Percentiles rank a stretch among this genome's conserved stretches.
Conservation (phyloP, 2,797 vertebrate species). For the Anguilla megastoma region DNA sequence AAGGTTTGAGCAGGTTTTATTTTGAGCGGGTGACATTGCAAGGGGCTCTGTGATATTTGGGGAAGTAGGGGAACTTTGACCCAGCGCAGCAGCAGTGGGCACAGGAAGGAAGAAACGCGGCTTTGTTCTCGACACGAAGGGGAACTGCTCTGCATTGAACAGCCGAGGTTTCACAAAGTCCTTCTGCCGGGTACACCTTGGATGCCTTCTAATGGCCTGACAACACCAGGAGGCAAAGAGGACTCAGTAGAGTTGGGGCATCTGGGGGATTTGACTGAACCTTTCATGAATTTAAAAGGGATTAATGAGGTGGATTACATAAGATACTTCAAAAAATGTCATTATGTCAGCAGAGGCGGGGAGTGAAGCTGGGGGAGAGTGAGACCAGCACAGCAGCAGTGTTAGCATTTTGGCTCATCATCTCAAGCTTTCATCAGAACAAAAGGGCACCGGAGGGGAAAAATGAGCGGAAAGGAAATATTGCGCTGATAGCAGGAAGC, state of each 20-base stretch:
- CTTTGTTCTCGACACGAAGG: constrained; percentile 41
- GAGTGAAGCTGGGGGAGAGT: too few species aligned
- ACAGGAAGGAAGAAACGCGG: constrained; percentile 25
- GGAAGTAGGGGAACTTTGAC: constrained; percentile 47
- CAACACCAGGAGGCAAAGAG: background rate
- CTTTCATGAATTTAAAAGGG: background rate
- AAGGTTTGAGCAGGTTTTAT: background rate
- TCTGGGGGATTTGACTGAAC: background rate
- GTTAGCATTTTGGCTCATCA: too few species aligned
- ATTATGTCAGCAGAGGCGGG: too few species aligned
- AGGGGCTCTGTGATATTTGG: background rate
- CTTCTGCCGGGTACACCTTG: background rate
- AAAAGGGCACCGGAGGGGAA: too few species aligned
- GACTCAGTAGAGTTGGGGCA: background rate
- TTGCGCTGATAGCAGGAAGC: background rate
- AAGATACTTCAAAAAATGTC: too few species aligned
- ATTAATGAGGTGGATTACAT: background rate
- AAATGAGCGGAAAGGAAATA: too few species aligned
- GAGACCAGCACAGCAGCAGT: too few species aligned
- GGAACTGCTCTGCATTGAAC: constrained; percentile 37
- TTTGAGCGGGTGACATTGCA: background rate
- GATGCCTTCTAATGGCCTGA: background rate
- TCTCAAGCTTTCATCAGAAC: too few species aligned
- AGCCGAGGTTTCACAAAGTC: background rate
- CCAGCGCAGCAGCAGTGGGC: constrained; percentile 32